Base-by-base conservation (phyloP, 2,888 invertebrate genomes). In the Calliopum simillimum region DNA sequence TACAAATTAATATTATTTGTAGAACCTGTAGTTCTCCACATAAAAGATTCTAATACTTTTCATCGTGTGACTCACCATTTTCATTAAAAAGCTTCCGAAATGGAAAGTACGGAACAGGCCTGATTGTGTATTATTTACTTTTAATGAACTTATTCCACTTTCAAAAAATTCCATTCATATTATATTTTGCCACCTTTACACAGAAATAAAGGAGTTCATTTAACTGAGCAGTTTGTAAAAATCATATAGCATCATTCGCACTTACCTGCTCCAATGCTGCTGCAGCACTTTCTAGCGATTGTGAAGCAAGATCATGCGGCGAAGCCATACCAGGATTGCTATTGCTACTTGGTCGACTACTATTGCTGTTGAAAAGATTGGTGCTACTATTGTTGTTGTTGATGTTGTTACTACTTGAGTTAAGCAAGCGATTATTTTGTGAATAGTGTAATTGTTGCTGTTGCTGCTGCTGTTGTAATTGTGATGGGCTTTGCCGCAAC, bases 201-300 rank as follows among this genome's bases (percentile, higher is more conserved):
- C n/a, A n/a, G n/a, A n/a, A n/a, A n/a, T n/a, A n/a, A 46, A 46
- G 46, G 46, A 12, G 46, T 46, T 46, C 14, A 11, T 11, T 14
- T 23, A 12, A 58, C 14, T 21, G 14, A 23, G 58, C 14, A 58
- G 5, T 58, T 23, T 23, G 23, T 59, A 25, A 2, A 33, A 14
- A n/a, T n/a, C 6, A 49, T 11, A 33, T 8, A 33, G 1, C 8
- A 1, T 3, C 33, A 63, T n/a, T n/a, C n/a, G n/a, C 3, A 49
- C 67, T 46, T 72, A 85, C 84, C 80, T 85, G 81, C 74, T 85
- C 84, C 62, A 85, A 72, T 59, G 73, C 81, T 63, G 85, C 84
- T 59, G 80, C 84, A 70, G 82, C 82, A 75, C 80, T 82, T 33
- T 80, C 84, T 73, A 84, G 74, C n/a, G 81, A 79, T 70, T 81